phyloP scores from a whole-genome alignment of 2,113 vertebrate species.

The Cinclus mexicanus region DNA sequence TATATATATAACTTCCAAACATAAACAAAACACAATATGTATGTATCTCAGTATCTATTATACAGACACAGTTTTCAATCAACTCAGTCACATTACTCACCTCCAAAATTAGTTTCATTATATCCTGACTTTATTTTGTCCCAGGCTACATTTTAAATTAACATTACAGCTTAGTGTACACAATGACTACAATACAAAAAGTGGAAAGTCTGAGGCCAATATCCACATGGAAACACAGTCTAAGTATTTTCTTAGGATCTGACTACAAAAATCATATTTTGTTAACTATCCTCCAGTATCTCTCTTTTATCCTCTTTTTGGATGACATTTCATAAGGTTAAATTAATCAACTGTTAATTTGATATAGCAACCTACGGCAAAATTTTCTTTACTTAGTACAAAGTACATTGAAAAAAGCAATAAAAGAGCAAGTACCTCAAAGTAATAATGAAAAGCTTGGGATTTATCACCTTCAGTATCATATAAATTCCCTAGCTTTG shows the following conservation, averaged over 20 bases:
- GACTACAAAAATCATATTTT: not conserved
- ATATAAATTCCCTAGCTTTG: conserved; percentile 90
- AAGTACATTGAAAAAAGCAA: not conserved
- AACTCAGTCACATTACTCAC: not conserved
- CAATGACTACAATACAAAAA: not conserved
- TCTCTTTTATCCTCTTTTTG: not conserved
- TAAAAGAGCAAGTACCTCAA: conserved; percentile 78
- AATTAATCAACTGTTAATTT: not conserved
- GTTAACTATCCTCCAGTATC: not conserved
- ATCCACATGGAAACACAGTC: not conserved
- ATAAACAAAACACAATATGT: not conserved
- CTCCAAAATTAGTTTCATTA: not conserved
- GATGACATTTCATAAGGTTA: not conserved
- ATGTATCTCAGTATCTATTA: not conserved
- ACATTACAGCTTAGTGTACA: not conserved
- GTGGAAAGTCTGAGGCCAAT: not conserved
- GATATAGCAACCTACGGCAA: not conserved
- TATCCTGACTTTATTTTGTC: not conserved
- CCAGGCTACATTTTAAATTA: not conserved
- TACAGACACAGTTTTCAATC: not conserved
- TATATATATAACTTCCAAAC: not conserved
- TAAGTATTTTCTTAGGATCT: not conserved
- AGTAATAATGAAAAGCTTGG: conserved; percentile 94
- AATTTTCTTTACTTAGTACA: not conserved
- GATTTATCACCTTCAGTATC: conserved; percentile 92